Conservation (phyloP, 2,888 invertebrate genomes). For the Ophraella communa region DNA sequence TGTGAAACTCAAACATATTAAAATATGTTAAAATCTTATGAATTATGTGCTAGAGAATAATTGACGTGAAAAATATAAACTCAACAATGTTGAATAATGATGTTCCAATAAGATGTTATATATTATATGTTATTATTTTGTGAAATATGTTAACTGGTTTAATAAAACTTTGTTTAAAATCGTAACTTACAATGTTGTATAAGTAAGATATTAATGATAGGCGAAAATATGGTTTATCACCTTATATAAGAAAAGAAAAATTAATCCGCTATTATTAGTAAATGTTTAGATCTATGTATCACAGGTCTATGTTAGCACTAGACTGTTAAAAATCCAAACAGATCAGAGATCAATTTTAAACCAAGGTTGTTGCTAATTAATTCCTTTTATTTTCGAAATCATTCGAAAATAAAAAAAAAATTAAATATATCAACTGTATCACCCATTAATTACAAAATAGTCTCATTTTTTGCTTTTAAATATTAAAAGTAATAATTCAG, state of each 20-base stretch:
- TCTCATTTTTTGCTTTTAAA: constrained; percentile 25
- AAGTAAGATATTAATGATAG: not conserved
- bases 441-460: constrained; percentile 20
- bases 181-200: too few relatives aligned
- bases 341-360: constrained; percentile 41
- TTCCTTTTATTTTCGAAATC: not conserved
- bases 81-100: too few relatives aligned
- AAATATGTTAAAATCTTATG: too few relatives aligned
- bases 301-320: constrained; percentile 52
- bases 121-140: too few relatives aligned
- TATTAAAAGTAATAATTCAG: constrained; percentile 13
- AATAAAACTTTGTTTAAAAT: too few relatives aligned
- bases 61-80: too few relatives aligned
- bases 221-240: constrained; percentile 18
- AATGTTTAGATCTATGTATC: constrained; percentile 54
- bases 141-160: too few relatives aligned
- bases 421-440: not conserved
- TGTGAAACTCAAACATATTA: too few relatives aligned
- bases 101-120: too few relatives aligned
- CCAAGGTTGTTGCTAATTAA: not conserved
- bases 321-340: constrained; percentile 43
- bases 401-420: not conserved
- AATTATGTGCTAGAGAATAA: too few relatives aligned
- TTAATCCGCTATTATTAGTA: constrained; percentile 51
- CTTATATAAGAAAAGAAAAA: constrained; percentile 40